Percentiles rank a stretch among this genome's conserved stretches.
Evolutionary conservation across 2,888 invertebrate genomes (phyloP).

Genomic region (Crepidodera aurea): DNA sequence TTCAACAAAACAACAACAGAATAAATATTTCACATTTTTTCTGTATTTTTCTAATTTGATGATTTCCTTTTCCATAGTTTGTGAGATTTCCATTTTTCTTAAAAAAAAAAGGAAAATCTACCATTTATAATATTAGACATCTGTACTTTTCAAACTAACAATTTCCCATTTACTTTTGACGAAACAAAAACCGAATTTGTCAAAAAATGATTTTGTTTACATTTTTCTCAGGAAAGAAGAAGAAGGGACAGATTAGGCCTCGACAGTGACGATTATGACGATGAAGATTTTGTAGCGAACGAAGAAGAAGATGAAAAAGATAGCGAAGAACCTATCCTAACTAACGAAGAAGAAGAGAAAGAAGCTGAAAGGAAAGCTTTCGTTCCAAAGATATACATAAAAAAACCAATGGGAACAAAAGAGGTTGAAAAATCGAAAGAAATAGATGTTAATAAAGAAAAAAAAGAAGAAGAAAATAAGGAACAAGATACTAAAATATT

Average conservation of each 20-base stretch:
- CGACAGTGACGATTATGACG: constrained; percentile 63
- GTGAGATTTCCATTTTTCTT: too few relatives aligned
- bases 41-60: too few relatives aligned
- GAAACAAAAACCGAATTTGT: too few relatives aligned
- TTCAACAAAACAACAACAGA: too few relatives aligned
- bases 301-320: constrained; percentile 53
- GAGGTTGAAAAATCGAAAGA: constrained; percentile 33
- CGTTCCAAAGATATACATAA: constrained; percentile 49
- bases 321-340: constrained; percentile 37
- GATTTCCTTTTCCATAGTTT: too few relatives aligned
- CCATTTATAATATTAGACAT: too few relatives aligned
- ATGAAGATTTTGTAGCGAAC: constrained; percentile 64
- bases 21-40: too few relatives aligned
- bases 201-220: too few relatives aligned
- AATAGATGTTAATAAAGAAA: neutral
- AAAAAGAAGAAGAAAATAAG: constrained; percentile 29
- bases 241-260: constrained; percentile 59
- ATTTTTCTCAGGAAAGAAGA: constrained; percentile 58
- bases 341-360: constrained; percentile 41
- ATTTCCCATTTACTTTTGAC: too few relatives aligned
- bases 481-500: neutral
- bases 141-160: too few relatives aligned
- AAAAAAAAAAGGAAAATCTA: too few relatives aligned
- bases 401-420: constrained; percentile 41
- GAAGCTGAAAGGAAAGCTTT: constrained; percentile 40